Evolutionary conservation across 2,888 invertebrate species (phyloP).

Genomic region (Poecilus cupreus): DNA sequence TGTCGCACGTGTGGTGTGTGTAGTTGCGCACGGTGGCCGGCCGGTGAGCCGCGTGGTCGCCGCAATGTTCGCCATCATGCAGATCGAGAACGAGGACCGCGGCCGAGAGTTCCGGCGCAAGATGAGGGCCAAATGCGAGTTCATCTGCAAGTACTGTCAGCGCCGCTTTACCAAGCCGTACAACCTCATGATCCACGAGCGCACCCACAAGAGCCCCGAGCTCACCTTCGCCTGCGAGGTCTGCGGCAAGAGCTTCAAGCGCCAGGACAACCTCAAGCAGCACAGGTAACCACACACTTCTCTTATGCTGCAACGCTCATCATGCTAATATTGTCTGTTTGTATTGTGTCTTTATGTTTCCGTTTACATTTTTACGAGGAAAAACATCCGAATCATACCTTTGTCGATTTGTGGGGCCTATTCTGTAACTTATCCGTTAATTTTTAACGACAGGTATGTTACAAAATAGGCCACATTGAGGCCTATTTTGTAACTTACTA

Average conservation of each 20-base stretch:
- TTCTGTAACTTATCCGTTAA: no score
- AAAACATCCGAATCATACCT: no score
- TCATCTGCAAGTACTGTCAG: constrained; percentile 98
- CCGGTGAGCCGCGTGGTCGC: constrained; percentile 32
- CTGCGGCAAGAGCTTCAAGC: constrained; percentile 97
- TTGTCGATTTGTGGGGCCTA: no score
- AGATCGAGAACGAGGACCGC: constrained; percentile 91
- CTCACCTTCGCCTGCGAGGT: constrained; percentile 98
- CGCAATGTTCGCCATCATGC: constrained; percentile 93
- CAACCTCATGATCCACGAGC: constrained; percentile 98
- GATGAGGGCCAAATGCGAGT: constrained; percentile 96
- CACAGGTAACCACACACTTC: constrained; percentile 82
- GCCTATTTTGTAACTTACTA: no score
- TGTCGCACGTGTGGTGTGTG: neutral
- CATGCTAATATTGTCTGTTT: no score
- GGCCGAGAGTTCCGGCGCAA: constrained; percentile 90
- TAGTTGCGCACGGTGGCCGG: neutral
- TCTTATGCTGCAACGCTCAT: no score
- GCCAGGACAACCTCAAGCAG: constrained; percentile 96
- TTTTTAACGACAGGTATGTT: no score
- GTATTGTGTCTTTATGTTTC: no score
- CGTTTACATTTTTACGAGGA: no score
- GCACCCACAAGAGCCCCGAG: constrained; percentile 97
- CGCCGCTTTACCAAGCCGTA: constrained; percentile 98
- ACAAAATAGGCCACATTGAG: no score